Evolutionary conservation across 1,140 invertebrate genomes (phyloP).

Genomic region (Eufriesea mexicana): DNA sequence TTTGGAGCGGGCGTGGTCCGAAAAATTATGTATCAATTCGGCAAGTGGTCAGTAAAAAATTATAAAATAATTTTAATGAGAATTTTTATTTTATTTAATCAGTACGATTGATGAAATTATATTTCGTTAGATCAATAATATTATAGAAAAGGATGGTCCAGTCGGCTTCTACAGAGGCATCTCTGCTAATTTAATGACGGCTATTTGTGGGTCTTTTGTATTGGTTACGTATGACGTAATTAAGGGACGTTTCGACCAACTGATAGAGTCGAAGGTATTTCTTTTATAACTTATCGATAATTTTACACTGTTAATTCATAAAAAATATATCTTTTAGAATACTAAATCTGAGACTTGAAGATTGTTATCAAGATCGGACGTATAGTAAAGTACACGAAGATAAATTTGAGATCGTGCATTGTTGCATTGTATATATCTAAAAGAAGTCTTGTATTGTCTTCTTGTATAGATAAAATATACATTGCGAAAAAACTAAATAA

Average conservation of each 20-base stretch:
- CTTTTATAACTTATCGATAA: background rate
- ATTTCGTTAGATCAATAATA: background rate
- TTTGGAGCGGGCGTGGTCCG: slow-evolving; percentile 6
- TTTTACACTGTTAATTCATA: background rate
- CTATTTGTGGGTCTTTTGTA: slow-evolving; percentile 16
- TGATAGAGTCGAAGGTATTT: background rate
- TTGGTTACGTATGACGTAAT: slow-evolving; percentile 22
- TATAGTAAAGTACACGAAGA: background rate
- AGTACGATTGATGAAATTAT: no score
- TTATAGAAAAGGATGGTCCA: background rate
- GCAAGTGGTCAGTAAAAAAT: slow-evolving; percentile 11
- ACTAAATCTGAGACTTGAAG: background rate
- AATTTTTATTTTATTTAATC: background rate
- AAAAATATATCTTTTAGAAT: background rate
- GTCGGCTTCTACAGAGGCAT: slow-evolving; percentile 25
- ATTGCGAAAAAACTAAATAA: background rate
- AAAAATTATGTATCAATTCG: background rate
- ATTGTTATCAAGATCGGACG: background rate
- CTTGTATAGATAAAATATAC: background rate
- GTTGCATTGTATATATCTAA: background rate
- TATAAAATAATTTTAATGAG: background rate
- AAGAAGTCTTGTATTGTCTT: background rate
- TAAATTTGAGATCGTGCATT: background rate
- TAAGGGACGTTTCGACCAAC: background rate
- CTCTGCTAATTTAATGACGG: slow-evolving; percentile 2